Evolutionary conservation across 2,797 vertebrate genomes (phyloP).

Genomic region (Streptopelia turtur): DNA sequence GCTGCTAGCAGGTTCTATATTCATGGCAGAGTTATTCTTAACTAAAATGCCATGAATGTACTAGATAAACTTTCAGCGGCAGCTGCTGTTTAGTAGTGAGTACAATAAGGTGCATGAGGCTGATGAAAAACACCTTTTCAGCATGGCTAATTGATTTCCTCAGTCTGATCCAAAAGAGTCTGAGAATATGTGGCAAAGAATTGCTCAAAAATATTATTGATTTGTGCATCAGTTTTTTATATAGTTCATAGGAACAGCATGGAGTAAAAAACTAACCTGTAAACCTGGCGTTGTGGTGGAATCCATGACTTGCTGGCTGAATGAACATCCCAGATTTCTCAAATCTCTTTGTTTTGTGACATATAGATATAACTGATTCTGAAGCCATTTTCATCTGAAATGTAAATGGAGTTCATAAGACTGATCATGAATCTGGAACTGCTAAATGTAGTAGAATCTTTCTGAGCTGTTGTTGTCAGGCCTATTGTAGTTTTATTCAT

Average conservation of each 20-base stretch:
- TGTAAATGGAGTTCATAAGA: not conserved
- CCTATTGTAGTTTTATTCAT: not conserved
- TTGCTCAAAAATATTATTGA: not conserved
- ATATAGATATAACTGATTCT: not conserved
- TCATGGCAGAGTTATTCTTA: not conserved
- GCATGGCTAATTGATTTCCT: too few species aligned
- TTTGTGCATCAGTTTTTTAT: not conserved
- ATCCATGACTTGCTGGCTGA: not conserved
- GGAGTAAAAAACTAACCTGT: not conserved
- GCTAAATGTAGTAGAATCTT: not conserved
- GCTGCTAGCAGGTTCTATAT: not conserved
- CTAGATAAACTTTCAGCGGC: not conserved
- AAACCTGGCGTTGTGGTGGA: not conserved
- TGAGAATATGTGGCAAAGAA: not conserved
- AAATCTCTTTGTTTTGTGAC: not conserved
- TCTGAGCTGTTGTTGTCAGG: not conserved
- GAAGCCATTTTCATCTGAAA: not conserved
- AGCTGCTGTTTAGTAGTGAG: not conserved
- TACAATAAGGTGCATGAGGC: not conserved
- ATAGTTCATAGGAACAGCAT: not conserved
- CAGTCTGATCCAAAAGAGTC: not conserved
- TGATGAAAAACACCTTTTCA: too few species aligned
- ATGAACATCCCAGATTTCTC: not conserved
- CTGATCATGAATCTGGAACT: not conserved
- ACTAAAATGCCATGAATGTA: not conserved